Percentiles rank a stretch among this genome's conserved stretches.
These are phyloP conservation scores for Cerastis leucographa DNA, from an alignment of 2,888 invertebrate genomes.

Conservation along the genomic window DNA sequence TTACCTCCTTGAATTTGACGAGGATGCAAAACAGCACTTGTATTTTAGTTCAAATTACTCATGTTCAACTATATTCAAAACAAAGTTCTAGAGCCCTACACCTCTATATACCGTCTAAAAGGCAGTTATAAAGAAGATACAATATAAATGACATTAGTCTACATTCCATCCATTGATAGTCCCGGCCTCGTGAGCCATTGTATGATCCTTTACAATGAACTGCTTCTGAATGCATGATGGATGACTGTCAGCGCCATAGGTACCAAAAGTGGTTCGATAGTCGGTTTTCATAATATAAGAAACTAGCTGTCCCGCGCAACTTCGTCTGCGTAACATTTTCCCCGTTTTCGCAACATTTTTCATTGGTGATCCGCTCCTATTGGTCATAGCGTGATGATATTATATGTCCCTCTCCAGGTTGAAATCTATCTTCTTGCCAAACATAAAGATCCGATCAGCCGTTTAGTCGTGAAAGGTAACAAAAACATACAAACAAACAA, in stretches of 20 bases:
- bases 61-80: not conserved
- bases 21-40: too few relatives aligned
- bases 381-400: too few relatives aligned
- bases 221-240: conserved; percentile 38
- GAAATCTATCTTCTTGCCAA: too few relatives aligned
- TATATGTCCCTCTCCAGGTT: too few relatives aligned
- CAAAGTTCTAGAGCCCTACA: not conserved
- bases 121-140: not conserved
- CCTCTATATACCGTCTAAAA: not conserved
- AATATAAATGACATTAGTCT: conserved; percentile 26
- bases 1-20: too few relatives aligned
- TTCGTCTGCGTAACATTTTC: too few relatives aligned
- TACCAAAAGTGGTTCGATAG: conserved; percentile 24
- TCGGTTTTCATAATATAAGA: not conserved
- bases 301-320: too few relatives aligned
- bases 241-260: conserved; percentile 11
- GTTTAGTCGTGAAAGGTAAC: too few relatives aligned
- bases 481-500: too few relatives aligned
- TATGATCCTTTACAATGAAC: conserved; percentile 37
- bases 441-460: too few relatives aligned
- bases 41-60: not conserved
- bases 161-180: conserved; percentile 41
- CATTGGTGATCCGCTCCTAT: too few relatives aligned
- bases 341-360: too few relatives aligned
- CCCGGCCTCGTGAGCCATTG: conserved; percentile 35